phyloP scores from a whole-genome alignment of 2,888 invertebrate species.

The Galerucella nymphaeae region DNA sequence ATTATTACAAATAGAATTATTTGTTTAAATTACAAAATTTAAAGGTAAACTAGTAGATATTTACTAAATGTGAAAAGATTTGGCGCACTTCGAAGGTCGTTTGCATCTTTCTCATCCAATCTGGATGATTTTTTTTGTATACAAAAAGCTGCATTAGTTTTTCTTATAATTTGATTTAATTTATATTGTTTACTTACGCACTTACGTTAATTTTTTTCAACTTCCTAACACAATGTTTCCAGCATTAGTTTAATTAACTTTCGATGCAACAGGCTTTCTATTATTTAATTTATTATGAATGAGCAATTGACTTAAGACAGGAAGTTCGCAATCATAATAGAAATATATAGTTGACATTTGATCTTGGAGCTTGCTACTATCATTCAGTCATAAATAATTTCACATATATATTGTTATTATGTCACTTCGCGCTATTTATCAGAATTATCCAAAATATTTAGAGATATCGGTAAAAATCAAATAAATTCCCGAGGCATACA shows the following conservation, averaged over 20 bases:
- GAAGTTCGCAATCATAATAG: slow-evolving; percentile 45
- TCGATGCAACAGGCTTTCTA: neutral
- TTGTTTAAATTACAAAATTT: no score
- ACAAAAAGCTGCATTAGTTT: no score
- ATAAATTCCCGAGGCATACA: neutral
- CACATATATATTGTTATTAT: slow-evolving; percentile 21
- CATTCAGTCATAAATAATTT: slow-evolving; percentile 38
- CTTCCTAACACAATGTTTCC: no score
- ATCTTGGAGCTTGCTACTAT: slow-evolving; percentile 38
- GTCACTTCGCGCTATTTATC: slow-evolving; percentile 11
- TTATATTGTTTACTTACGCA: no score
- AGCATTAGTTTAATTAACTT: no score
- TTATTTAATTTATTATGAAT: slow-evolving; percentile 27
- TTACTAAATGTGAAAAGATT: no score
- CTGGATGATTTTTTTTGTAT: no score
- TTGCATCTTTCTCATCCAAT: no score
- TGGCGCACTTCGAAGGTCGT: no score
- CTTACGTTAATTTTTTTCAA: no score
- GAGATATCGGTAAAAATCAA: neutral
- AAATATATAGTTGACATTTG: slow-evolving; percentile 45
- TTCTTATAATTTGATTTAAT: no score
- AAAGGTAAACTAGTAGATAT: no score
- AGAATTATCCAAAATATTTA: neutral
- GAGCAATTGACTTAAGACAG: slow-evolving; percentile 41
- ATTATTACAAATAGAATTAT: neutral